Evolutionary conservation across 2,113 vertebrate genomes (phyloP), one percentile per base, ranked within the genome.

Genomic region (Turnix velox): DNA sequence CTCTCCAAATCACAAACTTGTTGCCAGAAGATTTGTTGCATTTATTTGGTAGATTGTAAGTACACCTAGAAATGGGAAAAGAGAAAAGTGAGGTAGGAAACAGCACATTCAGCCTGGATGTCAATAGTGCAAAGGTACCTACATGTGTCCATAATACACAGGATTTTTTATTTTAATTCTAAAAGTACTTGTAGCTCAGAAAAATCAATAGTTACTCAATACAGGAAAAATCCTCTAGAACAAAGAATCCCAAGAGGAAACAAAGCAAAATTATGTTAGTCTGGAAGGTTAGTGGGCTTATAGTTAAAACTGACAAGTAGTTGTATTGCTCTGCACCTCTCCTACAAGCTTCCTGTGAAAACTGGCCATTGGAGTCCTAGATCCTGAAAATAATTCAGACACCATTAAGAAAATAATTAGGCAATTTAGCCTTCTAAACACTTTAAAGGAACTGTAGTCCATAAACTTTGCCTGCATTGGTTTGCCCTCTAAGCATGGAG

Each of bases 131-230:
- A 69, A 73, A 80, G 63, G 55, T 63, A 62, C 39, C 54, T 75
- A 82, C 61, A 55, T 0, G 4, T 91, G 90, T 54, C 88, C 58
- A 58, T 94, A 95, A 94, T 83, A 37, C 85, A 74, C 67, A 51
- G 54, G 63, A 66, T 19, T 84, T 66, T 75, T 54, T 15, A 31
- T 63, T 86, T 68, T 76, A 55, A 71, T 88, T 95, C 90, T 58
- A 54, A 68, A 87, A 80, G 82, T 54, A 59, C 55, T 90, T 67
- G 59, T 40, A 59, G 35, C 46, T 63, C 6, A 4, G 63, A 83
- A 95, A 96, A 94, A 93, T 94, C 92, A 69, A 95, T 96, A 88
- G 79, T 17, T 90, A 77, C 90, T 94, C 83, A 94, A 95, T 92
- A 83, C 71, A 48, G 75, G 51, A 79, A 96, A 96, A 88, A 80